A percentile compares a stretch with the other conserved stretches of the same genome.
phyloP scores from a whole-genome alignment of 2,888 invertebrate genomes.

The Drosophila kuntzei region DNA sequence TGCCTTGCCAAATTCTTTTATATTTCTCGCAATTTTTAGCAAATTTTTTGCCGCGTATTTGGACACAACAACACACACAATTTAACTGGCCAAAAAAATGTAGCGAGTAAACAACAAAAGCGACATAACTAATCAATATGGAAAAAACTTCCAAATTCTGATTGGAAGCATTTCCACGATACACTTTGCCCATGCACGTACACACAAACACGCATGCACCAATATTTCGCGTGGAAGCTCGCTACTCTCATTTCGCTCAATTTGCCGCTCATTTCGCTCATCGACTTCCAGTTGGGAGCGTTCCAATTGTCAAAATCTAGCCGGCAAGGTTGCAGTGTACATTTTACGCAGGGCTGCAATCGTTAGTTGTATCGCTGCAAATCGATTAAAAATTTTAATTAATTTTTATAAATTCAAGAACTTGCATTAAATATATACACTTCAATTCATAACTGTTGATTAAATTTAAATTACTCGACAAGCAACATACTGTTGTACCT shows the following conservation, averaged over 20 bases:
- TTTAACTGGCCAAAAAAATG: constrained; percentile 78
- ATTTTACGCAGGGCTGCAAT: constrained; percentile 31
- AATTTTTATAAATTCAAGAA: not conserved
- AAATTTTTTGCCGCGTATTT: constrained; percentile 55
- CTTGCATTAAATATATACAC: not conserved
- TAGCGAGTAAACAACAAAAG: constrained; percentile 85
- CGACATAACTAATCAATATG: constrained; percentile 85
- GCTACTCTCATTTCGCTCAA: constrained; percentile 15
- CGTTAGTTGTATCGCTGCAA: not conserved
- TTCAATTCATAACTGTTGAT: not conserved
- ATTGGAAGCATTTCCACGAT: constrained; percentile 66
- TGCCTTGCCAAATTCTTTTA: not conserved
- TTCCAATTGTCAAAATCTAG: constrained; percentile 63
- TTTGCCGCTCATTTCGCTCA: constrained; percentile 36
- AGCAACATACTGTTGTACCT: not conserved
- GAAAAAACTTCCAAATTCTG: constrained; percentile 83
- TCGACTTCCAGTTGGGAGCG: constrained; percentile 39
- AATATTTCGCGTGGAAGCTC: constrained; percentile 63
- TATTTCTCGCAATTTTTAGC: constrained; percentile 32
- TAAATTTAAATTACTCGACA: not conserved
- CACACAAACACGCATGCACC: constrained; percentile 63
- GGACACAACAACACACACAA: constrained; percentile 62
- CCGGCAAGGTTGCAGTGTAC: constrained; percentile 52
- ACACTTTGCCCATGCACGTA: constrained; percentile 48
- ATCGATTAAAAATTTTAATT: constrained; percentile 23